Evolutionary conservation across 2,797 vertebrate genomes (phyloP).

Genomic region (Acipenser oxyrinchus): DNA sequence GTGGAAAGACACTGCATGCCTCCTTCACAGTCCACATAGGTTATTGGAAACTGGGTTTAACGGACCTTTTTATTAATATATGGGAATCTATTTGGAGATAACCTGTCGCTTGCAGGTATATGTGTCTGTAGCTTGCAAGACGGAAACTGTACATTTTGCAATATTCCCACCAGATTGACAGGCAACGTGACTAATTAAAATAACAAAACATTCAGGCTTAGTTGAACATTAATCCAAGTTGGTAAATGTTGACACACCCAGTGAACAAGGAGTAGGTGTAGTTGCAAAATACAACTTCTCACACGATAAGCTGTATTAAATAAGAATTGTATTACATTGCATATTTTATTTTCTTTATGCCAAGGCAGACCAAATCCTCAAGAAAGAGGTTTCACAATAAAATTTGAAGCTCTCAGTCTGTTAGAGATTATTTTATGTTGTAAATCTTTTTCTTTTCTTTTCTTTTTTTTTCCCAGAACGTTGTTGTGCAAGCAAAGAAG

Average conservation of each 20-base stretch:
- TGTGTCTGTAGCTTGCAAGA: no score
- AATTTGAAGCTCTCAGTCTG: constrained; percentile 46
- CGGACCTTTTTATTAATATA: no score
- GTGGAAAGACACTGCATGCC: no score
- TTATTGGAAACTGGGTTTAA: no score
- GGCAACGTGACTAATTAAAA: constrained; percentile 27
- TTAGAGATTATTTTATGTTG: constrained; percentile 43
- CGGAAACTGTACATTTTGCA: no score
- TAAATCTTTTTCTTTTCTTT: constrained; percentile 41
- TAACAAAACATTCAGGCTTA: constrained; percentile 38
- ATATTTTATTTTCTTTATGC: constrained; percentile 15
- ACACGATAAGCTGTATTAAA: constrained; percentile 1
- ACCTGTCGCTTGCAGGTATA: no score
- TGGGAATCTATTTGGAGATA: no score
- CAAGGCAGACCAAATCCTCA: constrained; percentile 47
- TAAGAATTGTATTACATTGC: no score
- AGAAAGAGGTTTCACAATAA: constrained; percentile 46
- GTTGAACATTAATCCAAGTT: constrained; percentile 50
- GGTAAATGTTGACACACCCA: constrained; percentile 58
- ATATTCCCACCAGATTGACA: constrained; percentile 15
- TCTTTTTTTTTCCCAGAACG: constrained; percentile 34
- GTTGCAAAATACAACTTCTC: constrained; percentile 23
- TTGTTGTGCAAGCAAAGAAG: constrained; percentile 32
- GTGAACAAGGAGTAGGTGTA: constrained; percentile 22
- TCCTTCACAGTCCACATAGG: no score